These are phyloP conservation scores for Pitangus sulphuratus DNA, from an alignment of 2,797 vertebrate species.

Conservation along the genomic window DNA sequence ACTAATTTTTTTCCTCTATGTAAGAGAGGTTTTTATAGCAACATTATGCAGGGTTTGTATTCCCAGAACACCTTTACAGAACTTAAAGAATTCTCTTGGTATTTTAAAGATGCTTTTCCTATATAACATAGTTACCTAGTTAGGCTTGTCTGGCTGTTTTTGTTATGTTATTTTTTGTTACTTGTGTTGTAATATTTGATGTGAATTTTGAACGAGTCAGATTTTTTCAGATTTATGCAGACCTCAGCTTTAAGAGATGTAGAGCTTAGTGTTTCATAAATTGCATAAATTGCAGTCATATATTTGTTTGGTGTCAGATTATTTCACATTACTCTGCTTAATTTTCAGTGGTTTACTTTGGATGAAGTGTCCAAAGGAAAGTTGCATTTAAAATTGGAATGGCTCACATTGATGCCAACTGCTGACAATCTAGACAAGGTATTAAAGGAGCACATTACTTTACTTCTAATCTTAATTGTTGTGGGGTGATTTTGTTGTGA, in stretches of 20 bases:
- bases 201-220: neutral
- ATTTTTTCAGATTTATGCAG: neutral
- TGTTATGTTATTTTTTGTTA: neutral
- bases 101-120: neutral
- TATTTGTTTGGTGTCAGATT: neutral
- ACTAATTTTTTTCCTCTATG: neutral
- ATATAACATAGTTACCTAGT: accelerated
- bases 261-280: neutral
- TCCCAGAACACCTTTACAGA: neutral
- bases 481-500: neutral
- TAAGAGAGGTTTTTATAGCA: neutral
- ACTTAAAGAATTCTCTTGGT: neutral
- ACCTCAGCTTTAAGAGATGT: neutral
- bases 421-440: slow-evolving; percentile 90
- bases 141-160: neutral
- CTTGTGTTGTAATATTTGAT: neutral
- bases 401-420: slow-evolving; percentile 84
- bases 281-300: neutral
- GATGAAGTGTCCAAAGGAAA: slow-evolving; percentile 88
- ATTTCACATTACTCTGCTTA: slow-evolving; percentile 17
- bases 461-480: neutral
- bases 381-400: slow-evolving; percentile 92
- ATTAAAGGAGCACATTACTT: neutral
- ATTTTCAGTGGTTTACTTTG: slow-evolving; percentile 89
- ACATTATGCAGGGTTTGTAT: neutral